Conservation (phyloP, 2,113 vertebrate species). For the Leuciscus idus region DNA sequence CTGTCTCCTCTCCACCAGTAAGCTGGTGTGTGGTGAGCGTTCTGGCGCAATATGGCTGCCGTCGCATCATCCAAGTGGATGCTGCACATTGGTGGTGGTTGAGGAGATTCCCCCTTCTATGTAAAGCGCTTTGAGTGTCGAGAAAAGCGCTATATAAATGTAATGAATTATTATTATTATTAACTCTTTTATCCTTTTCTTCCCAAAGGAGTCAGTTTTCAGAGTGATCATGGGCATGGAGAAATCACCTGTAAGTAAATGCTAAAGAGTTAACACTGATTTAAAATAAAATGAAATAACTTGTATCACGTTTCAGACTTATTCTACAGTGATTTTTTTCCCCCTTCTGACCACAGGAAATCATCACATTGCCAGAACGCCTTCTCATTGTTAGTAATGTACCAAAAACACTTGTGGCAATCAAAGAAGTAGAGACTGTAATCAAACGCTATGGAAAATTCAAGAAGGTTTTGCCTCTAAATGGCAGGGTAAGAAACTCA, state of each 20-base stretch:
- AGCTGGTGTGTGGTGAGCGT: too few species aligned
- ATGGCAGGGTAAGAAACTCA: slow-evolving; percentile 55
- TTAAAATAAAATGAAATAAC: neutral
- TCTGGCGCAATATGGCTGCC: too few species aligned
- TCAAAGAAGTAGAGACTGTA: slow-evolving; percentile 52
- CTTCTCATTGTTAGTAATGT: slow-evolving; percentile 60
- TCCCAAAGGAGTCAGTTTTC: slow-evolving; percentile 78
- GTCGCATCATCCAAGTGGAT: too few species aligned
- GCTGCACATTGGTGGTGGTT: too few species aligned
- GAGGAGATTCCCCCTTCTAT: too few species aligned
- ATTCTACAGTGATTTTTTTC: neutral
- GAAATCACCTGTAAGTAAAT: slow-evolving; percentile 72
- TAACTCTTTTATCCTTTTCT: neutral
- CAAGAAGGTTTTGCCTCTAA: slow-evolving; percentile 56
- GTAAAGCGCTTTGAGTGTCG: too few species aligned
- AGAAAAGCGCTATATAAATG: too few species aligned
- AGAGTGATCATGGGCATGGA: slow-evolving; percentile 73
- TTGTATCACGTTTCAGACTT: neutral
- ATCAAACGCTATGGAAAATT: slow-evolving; percentile 51
- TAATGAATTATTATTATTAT: too few species aligned
- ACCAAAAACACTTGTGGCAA: slow-evolving; percentile 30
- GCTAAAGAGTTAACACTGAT: neutral
- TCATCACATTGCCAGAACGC: slow-evolving; percentile 46
- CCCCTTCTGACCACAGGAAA: slow-evolving; percentile 26
- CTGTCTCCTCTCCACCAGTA: too few species aligned